These are phyloP conservation scores for Drosophila subpulchrella DNA, from an alignment of 1,140 invertebrate genomes.

Conservation along the genomic window DNA sequence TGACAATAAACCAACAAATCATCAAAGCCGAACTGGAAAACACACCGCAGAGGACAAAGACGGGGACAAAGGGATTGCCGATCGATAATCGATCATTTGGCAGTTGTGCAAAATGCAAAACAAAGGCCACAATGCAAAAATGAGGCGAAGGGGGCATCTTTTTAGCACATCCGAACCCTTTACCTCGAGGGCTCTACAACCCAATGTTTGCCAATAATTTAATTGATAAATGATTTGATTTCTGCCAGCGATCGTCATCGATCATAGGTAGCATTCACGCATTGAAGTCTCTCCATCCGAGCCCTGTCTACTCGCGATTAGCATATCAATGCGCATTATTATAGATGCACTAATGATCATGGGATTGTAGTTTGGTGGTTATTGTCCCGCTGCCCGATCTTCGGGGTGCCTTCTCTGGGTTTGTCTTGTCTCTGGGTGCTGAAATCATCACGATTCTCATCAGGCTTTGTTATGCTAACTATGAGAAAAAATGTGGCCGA, in stretches of 20 bases:
- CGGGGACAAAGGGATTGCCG: constrained; percentile 30
- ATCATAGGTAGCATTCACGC: constrained; percentile 57
- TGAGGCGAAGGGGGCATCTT: constrained; percentile 17
- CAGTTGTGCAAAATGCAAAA: constrained; percentile 56
- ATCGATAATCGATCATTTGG: constrained; percentile 81
- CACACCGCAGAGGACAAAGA: constrained; percentile 63
- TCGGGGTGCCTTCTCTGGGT: constrained; percentile 40
- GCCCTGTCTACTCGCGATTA: constrained; percentile 52
- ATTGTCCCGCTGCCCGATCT: constrained; percentile 32
- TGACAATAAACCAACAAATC: constrained; percentile 79
- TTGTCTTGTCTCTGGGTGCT: constrained; percentile 68
- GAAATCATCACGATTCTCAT: constrained; percentile 80
- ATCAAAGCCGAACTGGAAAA: constrained; percentile 73
- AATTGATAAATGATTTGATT: constrained; percentile 84
- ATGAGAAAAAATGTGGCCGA: constrained; percentile 70
- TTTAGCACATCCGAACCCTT: constrained; percentile 37
- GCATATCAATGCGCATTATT: constrained; percentile 75
- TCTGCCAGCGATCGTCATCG: constrained; percentile 62
- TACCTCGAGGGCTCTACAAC: constrained; percentile 50
- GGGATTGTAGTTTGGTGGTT: constrained; percentile 64
- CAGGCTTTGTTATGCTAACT: constrained; percentile 82
- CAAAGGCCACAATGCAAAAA: constrained; percentile 37
- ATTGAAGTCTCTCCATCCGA: constrained; percentile 13
- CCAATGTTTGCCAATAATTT: constrained; percentile 84
- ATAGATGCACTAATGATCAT: constrained; percentile 75